Percentiles rank a stretch among this genome's conserved stretches.
These are phyloP conservation scores for Neodontobutis hainanensis DNA, from an alignment of 2,113 vertebrate species.

Conservation along the genomic window DNA sequence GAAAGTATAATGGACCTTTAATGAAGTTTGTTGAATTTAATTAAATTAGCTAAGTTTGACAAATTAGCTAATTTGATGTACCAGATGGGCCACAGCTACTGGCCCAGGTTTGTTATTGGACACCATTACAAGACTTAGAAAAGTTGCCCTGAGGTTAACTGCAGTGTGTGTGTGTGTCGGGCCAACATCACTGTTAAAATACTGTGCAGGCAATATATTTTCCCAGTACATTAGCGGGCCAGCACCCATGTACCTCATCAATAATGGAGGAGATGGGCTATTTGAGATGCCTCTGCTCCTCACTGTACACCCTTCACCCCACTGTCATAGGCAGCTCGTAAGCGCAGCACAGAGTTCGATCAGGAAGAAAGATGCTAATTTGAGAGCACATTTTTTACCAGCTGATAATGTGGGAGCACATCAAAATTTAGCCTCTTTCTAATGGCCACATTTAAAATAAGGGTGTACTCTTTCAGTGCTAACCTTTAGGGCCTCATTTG, in stretches of 20 bases:
- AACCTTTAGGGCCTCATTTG: slow-evolving; percentile 89
- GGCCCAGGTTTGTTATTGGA: no score
- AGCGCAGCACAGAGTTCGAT: slow-evolving; percentile 14
- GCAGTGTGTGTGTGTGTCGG: slow-evolving; percentile 27
- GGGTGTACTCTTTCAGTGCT: neutral
- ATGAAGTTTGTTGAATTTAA: no score
- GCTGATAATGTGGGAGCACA: neutral
- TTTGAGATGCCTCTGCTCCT: slow-evolving; percentile 50
- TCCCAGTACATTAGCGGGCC: slow-evolving; percentile 59
- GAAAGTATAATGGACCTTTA: no score
- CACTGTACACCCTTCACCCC: slow-evolving; percentile 35
- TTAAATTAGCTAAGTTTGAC: no score
- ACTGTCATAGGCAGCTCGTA: slow-evolving; percentile 35
- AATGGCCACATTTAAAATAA: neutral
- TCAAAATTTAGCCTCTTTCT: neutral
- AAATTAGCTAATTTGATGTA: no score
- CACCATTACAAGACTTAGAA: no score
- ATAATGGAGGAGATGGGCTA: slow-evolving; percentile 67
- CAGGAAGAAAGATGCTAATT: slow-evolving; percentile 7
- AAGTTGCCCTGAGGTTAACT: slow-evolving; percentile 27
- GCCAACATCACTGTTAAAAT: slow-evolving; percentile 49
- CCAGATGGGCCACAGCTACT: no score
- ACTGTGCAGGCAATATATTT: slow-evolving; percentile 56
- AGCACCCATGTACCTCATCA: slow-evolving; percentile 60
- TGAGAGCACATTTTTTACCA: neutral